phyloP scores from a whole-genome alignment of 1,140 invertebrate species.

The Nomia melanderi region DNA sequence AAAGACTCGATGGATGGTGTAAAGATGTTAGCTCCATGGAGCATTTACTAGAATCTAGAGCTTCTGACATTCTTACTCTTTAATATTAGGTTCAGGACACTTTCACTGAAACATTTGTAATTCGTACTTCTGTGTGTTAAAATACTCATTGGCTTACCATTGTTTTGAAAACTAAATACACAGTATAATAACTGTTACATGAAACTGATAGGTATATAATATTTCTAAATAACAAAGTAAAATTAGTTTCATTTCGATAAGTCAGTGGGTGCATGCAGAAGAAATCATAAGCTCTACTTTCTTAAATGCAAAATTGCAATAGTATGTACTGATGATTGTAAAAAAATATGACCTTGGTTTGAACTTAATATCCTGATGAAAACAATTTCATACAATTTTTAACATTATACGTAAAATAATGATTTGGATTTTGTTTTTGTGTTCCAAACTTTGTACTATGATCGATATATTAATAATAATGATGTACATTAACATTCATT shows the following conservation, averaged over 20 bases:
- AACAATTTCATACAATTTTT: slow-evolving; percentile 19
- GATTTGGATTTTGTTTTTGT: slow-evolving; percentile 15
- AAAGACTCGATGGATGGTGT: slow-evolving; percentile 90
- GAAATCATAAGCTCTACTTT: slow-evolving; percentile 11
- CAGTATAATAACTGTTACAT: slow-evolving; percentile 7
- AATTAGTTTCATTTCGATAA: slow-evolving; percentile 8
- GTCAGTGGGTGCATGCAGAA: slow-evolving; percentile 27
- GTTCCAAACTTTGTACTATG: slow-evolving; percentile 40
- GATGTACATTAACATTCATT: slow-evolving; percentile 30
- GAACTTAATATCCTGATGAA: slow-evolving; percentile 4
- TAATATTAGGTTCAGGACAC: slow-evolving; percentile 72
- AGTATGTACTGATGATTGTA: neutral
- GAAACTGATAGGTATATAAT: neutral
- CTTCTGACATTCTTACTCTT: slow-evolving; percentile 91
- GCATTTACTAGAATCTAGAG: slow-evolving; percentile 89
- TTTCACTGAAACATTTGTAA: slow-evolving; percentile 30
- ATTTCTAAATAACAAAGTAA: slow-evolving; percentile 1
- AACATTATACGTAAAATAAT: slow-evolving; percentile 14
- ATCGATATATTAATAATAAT: slow-evolving; percentile 42
- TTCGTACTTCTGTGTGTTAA: slow-evolving; percentile 33
- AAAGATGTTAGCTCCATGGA: slow-evolving; percentile 92
- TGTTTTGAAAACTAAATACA: neutral
- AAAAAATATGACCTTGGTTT: slow-evolving; percentile 25
- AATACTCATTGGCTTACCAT: slow-evolving; percentile 29
- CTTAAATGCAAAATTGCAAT: slow-evolving; percentile 13